These are phyloP conservation scores for Synaphobranchus kaupii DNA, from an alignment of 2,797 vertebrate species.

Conservation along the genomic window DNA sequence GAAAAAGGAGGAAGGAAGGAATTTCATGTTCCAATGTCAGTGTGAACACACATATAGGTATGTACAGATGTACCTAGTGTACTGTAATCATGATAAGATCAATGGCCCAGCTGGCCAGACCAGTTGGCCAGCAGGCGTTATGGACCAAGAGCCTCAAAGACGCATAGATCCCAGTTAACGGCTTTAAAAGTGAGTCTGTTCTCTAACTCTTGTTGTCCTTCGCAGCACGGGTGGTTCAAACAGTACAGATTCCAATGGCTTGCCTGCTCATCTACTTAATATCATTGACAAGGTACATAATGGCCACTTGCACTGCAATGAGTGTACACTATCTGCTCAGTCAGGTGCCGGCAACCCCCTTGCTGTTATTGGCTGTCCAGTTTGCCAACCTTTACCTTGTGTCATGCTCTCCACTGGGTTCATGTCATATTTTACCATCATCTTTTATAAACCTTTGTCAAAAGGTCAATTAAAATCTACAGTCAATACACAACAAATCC, in stretches of 20 bases:
- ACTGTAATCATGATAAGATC: background rate
- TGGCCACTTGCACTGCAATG: background rate
- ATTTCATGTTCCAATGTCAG: background rate
- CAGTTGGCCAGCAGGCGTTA: no score
- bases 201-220: constrained; percentile 31
- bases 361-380: background rate
- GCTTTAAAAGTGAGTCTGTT: background rate
- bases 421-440: background rate
- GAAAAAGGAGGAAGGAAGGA: background rate
- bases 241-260: constrained; percentile 84
- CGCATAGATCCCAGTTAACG: background rate
- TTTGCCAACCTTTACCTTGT: background rate
- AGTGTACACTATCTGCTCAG: background rate
- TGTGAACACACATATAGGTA: background rate
- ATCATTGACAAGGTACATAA: constrained; percentile 45
- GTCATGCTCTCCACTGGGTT: background rate
- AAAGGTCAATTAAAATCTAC: background rate
- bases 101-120: background rate
- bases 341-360: background rate
- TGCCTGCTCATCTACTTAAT: constrained; percentile 70
- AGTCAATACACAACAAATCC: background rate
- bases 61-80: background rate
- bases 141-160: no score
- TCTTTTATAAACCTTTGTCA: background rate
- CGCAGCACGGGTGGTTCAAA: constrained; percentile 89